Conservation (phyloP, 2,888 invertebrate species). For the Acholoe squamosa region DNA sequence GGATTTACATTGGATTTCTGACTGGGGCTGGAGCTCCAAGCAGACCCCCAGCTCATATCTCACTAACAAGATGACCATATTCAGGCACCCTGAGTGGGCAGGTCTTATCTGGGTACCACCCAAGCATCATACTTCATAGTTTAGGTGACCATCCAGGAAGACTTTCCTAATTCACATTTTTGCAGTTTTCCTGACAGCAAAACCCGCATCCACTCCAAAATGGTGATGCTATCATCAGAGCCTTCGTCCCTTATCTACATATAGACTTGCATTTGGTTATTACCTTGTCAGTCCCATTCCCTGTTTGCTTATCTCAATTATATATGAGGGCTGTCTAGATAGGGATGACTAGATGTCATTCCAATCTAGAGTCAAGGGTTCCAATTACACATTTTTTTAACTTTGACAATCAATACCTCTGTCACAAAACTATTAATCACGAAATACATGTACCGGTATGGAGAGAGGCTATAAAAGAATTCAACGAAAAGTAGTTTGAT, state of each 20-base stretch:
- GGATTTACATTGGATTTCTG: slow-evolving; percentile 42
- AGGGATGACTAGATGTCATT: background rate
- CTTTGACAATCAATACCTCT: too few species aligned
- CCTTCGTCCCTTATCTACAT: background rate
- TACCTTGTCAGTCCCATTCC: background rate
- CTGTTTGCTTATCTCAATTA: too few species aligned
- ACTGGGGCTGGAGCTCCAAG: background rate
- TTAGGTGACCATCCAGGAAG: background rate
- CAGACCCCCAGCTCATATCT: slow-evolving; percentile 14
- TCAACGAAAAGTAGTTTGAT: too few species aligned
- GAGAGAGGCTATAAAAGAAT: too few species aligned
- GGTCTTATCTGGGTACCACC: background rate
- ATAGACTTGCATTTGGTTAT: background rate
- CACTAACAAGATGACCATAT: slow-evolving; percentile 13
- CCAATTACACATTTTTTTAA: too few species aligned
- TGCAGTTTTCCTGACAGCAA: background rate
- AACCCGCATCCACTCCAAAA: background rate
- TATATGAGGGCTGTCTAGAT: too few species aligned
- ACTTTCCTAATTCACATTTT: background rate
- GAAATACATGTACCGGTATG: too few species aligned
- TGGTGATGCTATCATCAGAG: background rate
- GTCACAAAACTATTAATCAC: too few species aligned
- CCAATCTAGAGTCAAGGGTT: background rate
- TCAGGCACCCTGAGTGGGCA: background rate
- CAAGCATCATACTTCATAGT: background rate